These are phyloP conservation scores for Pammene aurita DNA, from an alignment of 2,888 invertebrate species.

Conservation along the genomic window DNA sequence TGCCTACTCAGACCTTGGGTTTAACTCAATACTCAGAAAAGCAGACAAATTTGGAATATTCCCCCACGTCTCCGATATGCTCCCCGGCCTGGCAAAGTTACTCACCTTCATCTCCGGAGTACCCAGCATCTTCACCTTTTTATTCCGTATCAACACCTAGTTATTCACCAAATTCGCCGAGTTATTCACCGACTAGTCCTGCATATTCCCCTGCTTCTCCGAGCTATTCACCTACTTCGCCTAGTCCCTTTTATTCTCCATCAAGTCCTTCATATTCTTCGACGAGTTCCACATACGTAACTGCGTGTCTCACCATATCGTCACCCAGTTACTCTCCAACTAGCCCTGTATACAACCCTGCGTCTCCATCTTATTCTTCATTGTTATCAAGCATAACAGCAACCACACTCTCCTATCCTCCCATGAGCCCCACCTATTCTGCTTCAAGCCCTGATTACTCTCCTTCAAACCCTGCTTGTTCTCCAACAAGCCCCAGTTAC, in stretches of 20 bases:
- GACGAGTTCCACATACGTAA: conserved; percentile 88
- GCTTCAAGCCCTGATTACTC: background rate
- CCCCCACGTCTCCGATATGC: conserved; percentile 92
- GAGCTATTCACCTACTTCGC: conserved; percentile 87
- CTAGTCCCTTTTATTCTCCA: conserved; percentile 87
- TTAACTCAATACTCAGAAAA: conserved; percentile 87
- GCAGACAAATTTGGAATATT: conserved; percentile 89
- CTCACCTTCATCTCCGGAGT: conserved; percentile 90
- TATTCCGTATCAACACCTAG: conserved; percentile 90
- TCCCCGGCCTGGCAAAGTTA: conserved; percentile 91
- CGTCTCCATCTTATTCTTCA: conserved; percentile 50
- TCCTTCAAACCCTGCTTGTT: background rate
- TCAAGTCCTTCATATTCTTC: conserved; percentile 87
- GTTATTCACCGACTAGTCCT: conserved; percentile 13
- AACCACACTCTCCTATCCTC: background rate
- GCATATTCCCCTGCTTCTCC: conserved; percentile 91
- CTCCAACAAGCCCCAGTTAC: background rate
- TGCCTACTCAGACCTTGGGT: conserved; percentile 84
- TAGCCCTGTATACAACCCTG: conserved; percentile 89
- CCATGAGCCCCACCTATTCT: background rate
- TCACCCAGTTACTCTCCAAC: conserved; percentile 80
- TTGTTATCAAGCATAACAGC: background rate
- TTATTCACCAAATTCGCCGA: conserved; percentile 91
- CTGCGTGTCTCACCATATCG: conserved; percentile 84
- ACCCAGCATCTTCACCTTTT: conserved; percentile 90